A percentile compares a stretch with the other conserved stretches of the same genome.
phyloP scores from a whole-genome alignment of 2,888 invertebrate species.

The Tanytarsus gracilentus region DNA sequence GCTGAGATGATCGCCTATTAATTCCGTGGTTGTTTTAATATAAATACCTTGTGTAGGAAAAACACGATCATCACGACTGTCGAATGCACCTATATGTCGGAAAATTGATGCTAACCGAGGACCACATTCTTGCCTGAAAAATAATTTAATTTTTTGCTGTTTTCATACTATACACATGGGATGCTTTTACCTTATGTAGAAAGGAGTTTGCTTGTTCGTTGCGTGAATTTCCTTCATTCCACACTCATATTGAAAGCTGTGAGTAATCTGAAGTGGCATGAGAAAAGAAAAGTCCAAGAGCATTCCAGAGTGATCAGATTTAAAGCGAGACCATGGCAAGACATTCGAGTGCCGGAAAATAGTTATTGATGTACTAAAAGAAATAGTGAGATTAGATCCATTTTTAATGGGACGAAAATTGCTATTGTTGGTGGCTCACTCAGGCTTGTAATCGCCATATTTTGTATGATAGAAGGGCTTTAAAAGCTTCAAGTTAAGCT shows the following conservation, averaged over 20 bases:
- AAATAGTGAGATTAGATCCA: slow-evolving; percentile 28
- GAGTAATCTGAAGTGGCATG: slow-evolving; percentile 53
- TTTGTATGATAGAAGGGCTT: slow-evolving; percentile 74
- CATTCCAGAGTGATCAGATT: slow-evolving; percentile 67
- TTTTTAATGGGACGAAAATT: not conserved
- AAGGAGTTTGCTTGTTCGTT: slow-evolving; percentile 63
- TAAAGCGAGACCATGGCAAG: slow-evolving; percentile 75
- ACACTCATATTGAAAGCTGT: slow-evolving; percentile 83
- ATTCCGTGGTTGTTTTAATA: slow-evolving; percentile 67
- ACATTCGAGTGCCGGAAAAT: slow-evolving; percentile 69
- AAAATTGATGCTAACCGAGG: slow-evolving; percentile 82
- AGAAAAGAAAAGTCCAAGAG: slow-evolving; percentile 65
- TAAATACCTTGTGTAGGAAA: slow-evolving; percentile 69
- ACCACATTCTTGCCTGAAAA: slow-evolving; percentile 68
- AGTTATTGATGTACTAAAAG: slow-evolving; percentile 56
- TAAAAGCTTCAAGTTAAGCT: slow-evolving; percentile 66
- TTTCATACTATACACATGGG: no score
- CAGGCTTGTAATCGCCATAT: slow-evolving; percentile 47
- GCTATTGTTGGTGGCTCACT: slow-evolving; percentile 47
- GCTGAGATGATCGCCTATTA: slow-evolving; percentile 50
- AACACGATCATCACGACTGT: slow-evolving; percentile 68
- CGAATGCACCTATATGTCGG: slow-evolving; percentile 68
- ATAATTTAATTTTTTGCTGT: no score
- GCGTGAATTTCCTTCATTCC: slow-evolving; percentile 70
- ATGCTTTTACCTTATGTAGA: slow-evolving; percentile 75